These are phyloP conservation scores for Hetaerina titia DNA, from an alignment of 2,888 invertebrate genomes.

Conservation along the genomic window DNA sequence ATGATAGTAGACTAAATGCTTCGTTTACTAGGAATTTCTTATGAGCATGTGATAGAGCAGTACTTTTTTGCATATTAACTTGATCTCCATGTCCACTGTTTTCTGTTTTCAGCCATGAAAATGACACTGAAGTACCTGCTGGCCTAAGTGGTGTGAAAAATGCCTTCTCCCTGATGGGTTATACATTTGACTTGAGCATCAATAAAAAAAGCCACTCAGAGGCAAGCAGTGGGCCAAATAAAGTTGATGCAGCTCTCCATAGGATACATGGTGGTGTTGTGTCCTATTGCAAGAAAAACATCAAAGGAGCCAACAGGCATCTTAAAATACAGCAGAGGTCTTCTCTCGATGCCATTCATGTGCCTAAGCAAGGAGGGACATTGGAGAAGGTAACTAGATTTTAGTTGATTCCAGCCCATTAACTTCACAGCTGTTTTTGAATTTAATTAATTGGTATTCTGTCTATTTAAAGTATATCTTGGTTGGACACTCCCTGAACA, in stretches of 20 bases:
- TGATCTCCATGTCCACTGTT: background rate
- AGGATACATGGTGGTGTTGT: conserved; percentile 79
- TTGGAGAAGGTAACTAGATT: conserved; percentile 74
- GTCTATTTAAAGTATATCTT: no score
- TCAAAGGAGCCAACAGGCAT: conserved; percentile 80
- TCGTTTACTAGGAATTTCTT: no score
- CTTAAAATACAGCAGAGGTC: conserved; percentile 79
- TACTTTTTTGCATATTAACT: no score
- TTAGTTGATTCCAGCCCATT: background rate
- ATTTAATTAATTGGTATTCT: no score
- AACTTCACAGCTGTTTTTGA: no score
- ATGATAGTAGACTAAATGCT: no score
- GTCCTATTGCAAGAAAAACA: conserved; percentile 82
- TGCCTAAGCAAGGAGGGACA: conserved; percentile 72
- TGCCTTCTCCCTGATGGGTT: conserved; percentile 84
- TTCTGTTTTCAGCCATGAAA: conserved; percentile 79
- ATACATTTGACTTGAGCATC: conserved; percentile 75
- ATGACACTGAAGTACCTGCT: conserved; percentile 77
- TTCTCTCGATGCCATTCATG: conserved; percentile 83
- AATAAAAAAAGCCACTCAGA: conserved; percentile 73
- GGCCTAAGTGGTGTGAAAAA: conserved; percentile 81
- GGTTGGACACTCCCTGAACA: no score
- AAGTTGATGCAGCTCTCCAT: conserved; percentile 74
- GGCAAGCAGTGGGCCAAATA: conserved; percentile 71
- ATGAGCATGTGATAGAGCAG: no score